phyloP scores from a whole-genome alignment of 2,888 invertebrate genomes.

The Caenorhabditis afra region DNA sequence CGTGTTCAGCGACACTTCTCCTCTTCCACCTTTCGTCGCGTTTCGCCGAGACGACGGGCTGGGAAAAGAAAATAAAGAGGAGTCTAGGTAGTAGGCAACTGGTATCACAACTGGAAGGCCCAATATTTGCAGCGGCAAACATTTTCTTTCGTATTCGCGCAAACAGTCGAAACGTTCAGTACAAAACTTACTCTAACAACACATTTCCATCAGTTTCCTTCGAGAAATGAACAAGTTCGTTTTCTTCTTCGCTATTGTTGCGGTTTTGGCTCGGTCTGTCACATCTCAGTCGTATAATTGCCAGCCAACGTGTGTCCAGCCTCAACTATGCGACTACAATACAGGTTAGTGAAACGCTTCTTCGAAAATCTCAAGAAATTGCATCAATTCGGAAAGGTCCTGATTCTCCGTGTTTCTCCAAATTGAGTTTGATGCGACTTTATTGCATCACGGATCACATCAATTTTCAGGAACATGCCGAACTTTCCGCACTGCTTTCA shows the following conservation, averaged over 20 bases:
- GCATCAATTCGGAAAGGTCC: neutral
- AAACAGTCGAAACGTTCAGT: constrained; percentile 54
- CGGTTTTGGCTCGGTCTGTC: neutral
- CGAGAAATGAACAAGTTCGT: constrained; percentile 27
- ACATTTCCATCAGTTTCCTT: constrained; percentile 15
- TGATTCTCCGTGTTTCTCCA: neutral
- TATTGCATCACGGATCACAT: neutral
- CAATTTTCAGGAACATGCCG: constrained; percentile 44
- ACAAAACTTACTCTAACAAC: constrained; percentile 51
- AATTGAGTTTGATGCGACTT: no score
- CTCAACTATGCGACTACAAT: constrained; percentile 46
- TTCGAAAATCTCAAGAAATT: no score
- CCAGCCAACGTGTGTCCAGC: constrained; percentile 34
- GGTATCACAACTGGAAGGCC: constrained; percentile 53
- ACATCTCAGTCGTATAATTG: constrained; percentile 22
- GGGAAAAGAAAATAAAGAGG: constrained; percentile 1
- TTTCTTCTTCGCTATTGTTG: neutral
- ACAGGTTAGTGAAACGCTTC: constrained; percentile 30
- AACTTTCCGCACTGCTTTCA: constrained; percentile 48
- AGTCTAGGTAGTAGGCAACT: constrained; percentile 28
- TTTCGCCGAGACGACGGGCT: neutral
- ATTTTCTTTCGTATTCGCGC: constrained; percentile 30
- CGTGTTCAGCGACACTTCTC: neutral
- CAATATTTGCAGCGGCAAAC: constrained; percentile 56
- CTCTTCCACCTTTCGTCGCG: neutral